Evolutionary conservation across 2,113 vertebrate genomes (phyloP).

Genomic region (Chaetura pelagica): DNA sequence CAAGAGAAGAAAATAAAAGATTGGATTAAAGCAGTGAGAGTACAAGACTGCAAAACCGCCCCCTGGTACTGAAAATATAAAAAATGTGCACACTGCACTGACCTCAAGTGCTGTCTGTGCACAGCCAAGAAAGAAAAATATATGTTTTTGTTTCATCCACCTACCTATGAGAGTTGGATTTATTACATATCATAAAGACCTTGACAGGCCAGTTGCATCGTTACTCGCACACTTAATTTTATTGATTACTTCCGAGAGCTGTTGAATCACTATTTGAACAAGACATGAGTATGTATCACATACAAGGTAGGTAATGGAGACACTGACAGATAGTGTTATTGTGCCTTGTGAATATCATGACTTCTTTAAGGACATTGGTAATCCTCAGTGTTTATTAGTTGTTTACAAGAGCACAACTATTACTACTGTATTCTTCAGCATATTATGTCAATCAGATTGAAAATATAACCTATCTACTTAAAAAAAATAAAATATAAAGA

Average conservation of each 20-base stretch:
- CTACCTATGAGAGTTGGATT: not conserved
- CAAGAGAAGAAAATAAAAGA: not conserved
- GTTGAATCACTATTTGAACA: not conserved
- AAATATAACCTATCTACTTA: not conserved
- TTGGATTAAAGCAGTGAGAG: constrained; percentile 10
- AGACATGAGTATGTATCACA: not conserved
- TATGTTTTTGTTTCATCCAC: not conserved
- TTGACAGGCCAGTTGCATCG: not conserved
- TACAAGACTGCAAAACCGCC: not conserved
- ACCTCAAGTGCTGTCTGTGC: not conserved
- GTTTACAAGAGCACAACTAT: not conserved
- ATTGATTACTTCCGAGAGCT: not conserved
- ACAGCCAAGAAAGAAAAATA: not conserved
- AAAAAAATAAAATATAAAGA: not conserved
- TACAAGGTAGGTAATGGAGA: not conserved
- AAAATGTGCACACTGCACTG: not conserved
- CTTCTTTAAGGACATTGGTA: not conserved
- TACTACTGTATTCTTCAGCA: not conserved
- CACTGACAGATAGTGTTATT: not conserved
- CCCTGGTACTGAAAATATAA: not conserved
- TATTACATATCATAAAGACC: not conserved
- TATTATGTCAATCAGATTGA: not conserved
- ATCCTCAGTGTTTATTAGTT: not conserved
- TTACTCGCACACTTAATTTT: not conserved
- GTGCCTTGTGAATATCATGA: not conserved